Evolutionary conservation across 2,113 vertebrate species (phyloP).

Genomic region (Nanorana parkeri): DNA sequence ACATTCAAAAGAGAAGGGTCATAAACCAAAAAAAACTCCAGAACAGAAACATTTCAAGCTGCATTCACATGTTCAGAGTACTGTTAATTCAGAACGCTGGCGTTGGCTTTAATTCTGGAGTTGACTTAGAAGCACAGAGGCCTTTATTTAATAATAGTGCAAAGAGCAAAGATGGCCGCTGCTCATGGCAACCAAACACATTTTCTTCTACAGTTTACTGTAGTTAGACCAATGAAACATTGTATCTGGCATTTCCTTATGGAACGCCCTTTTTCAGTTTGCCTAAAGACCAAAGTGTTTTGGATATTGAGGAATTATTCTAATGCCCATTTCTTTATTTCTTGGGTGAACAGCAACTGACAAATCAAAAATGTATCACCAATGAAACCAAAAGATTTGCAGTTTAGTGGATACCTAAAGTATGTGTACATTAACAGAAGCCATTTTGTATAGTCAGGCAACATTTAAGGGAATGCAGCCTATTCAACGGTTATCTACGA

Average conservation of each 20-base stretch:
- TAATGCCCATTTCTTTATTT: background rate
- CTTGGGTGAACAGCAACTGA: background rate
- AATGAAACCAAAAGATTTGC: background rate
- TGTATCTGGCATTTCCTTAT: too few relatives aligned
- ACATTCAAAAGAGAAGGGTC: conserved; percentile 56
- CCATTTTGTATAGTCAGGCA: background rate
- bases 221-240: too few relatives aligned
- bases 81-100: background rate
- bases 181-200: too few relatives aligned
- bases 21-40: conserved; percentile 41
- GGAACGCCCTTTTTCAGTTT: too few relatives aligned
- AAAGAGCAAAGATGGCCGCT: too few relatives aligned
- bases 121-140: background rate
- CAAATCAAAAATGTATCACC: background rate
- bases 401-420: background rate
- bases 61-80: background rate
- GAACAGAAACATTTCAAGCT: conserved; percentile 19
- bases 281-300: background rate
- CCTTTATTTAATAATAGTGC: too few relatives aligned
- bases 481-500: too few relatives aligned
- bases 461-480: background rate
- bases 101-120: conserved; percentile 24
- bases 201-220: too few relatives aligned
- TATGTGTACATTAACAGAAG: background rate
- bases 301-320: background rate